A percentile compares a stretch with the other conserved stretches of the same genome.
phyloP scores from a whole-genome alignment of 2,797 vertebrate genomes.

The Sebastes hopkinsi region DNA sequence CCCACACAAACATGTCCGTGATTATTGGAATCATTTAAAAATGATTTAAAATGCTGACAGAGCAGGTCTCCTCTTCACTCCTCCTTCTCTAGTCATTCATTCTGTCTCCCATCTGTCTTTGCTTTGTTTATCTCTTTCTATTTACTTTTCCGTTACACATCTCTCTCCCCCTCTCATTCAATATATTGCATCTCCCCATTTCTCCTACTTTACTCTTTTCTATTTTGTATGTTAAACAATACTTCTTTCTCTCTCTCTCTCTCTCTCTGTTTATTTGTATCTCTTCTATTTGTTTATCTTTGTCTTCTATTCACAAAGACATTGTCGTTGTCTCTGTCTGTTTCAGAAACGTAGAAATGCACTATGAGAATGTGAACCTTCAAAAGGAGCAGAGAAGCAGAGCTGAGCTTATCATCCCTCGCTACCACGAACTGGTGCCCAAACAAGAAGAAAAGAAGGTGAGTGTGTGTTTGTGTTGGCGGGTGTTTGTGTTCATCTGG shows the following conservation, averaged over 20 bases:
- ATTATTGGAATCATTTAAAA: constrained; percentile 3
- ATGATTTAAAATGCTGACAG: background rate
- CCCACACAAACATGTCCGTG: background rate
- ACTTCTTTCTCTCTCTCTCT: background rate
- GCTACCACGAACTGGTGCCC: constrained; percentile 79
- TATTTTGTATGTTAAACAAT: background rate
- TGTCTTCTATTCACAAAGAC: constrained; percentile 12
- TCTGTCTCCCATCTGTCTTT: background rate
- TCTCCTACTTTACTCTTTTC: background rate
- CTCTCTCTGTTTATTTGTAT: background rate
- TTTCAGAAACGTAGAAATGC: constrained; percentile 71
- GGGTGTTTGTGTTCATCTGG: background rate
- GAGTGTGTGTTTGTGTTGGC: constrained; percentile 21
- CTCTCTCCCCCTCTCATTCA: constrained; percentile 4
- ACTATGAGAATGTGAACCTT: constrained; percentile 86
- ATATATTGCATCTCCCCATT: background rate
- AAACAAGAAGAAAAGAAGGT: constrained; percentile 78
- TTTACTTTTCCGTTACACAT: constrained; percentile 18
- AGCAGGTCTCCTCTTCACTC: background rate
- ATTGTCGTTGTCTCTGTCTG: constrained; percentile 18
- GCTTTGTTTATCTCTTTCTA: constrained; percentile 3
- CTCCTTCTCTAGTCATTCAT: background rate
- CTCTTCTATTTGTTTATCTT: background rate
- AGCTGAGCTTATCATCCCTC: constrained; percentile 77
- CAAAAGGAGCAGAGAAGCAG: constrained; percentile 75